Evolutionary conservation across 1,140 invertebrate species (phyloP), one percentile per base, ranked within the genome.

Genomic region (Drosophila nannoptera): DNA sequence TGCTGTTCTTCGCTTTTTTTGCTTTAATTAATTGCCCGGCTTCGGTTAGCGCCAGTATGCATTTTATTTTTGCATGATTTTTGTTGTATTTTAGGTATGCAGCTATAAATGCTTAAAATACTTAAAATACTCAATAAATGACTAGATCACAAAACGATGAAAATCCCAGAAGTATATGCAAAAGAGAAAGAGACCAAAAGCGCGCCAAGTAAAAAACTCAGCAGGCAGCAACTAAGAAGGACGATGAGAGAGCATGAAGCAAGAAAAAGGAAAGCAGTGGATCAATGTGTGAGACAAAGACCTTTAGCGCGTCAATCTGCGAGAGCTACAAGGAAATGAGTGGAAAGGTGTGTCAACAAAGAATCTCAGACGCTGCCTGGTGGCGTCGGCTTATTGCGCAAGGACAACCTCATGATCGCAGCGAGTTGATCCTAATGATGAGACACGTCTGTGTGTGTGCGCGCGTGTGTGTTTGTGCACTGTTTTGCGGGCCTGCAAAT

Each of bases 331-430:
- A 48, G 52, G 29, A 64, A 40, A 58, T 67, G 59, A 50, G 53
- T 52, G 14, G 22, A 74, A 67, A 67, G 58, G 69, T 72, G 64
- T 68, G 69, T 68, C 65, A 68, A 68, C 45, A 69, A 70, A 38
- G 59, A 72, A 75, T 63, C 64, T 64, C 64, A 58, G 54, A 45
- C 46, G 33, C 52, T 52, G 72, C 63, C 77, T 69, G 77, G 22
- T 22, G 22, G 22, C 22, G 22, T 5, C 6, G 73, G 77, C 73
- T 71, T 82, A 77, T 82, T 81, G 78, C 38, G 70, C 78, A 74
- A 80, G 80, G 81, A 65, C 76, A 86, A 73, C 69, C 2, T 73
- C 73, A 83, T 83, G 66, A 84, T 83, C 69, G 68, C 42, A 65
- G 32, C 35, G 33, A 43, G 42, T 53, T 63, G 7, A 58, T 29